A percentile compares a stretch with the other conserved stretches of the same genome.
These are phyloP conservation scores for Blastomussa wellsi DNA, from an alignment of 92 coral and sea anemone genomes.

Conservation along the genomic window DNA sequence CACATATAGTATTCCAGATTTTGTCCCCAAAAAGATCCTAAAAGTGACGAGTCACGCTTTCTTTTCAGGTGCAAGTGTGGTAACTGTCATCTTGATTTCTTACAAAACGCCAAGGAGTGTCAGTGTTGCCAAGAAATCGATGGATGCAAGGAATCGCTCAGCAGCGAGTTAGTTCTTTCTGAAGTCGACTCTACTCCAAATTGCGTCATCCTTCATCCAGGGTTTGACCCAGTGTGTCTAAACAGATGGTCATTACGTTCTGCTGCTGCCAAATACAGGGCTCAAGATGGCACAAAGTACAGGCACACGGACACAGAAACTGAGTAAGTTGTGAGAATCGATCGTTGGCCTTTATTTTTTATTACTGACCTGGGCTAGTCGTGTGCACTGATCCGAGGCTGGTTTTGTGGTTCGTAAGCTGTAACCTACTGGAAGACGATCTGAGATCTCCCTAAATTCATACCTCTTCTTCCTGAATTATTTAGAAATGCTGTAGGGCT, in stretches of 20 bases:
- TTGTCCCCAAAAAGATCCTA: not conserved
- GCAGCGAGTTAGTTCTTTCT: conserved; percentile 31
- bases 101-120: conserved; percentile 46
- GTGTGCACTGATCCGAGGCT: too few species aligned
- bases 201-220: conserved; percentile 52
- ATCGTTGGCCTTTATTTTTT: not conserved
- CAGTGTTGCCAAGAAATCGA: conserved; percentile 57
- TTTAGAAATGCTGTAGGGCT: not conserved
- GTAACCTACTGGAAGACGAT: not conserved
- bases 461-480: not conserved
- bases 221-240: conserved; percentile 40
- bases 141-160: conserved; percentile 27
- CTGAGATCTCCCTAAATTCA: not conserved
- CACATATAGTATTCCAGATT: not conserved
- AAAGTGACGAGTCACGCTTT: not conserved
- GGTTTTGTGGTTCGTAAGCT: not conserved
- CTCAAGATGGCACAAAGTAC: conserved; percentile 33
- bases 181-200: conserved; percentile 43
- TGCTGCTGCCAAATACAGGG: conserved; percentile 50
- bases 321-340: conserved; percentile 11
- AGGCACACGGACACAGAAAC: conserved; percentile 38
- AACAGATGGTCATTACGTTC: conserved; percentile 42
- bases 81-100: conserved; percentile 16
- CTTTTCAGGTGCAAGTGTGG: conserved; percentile 47
- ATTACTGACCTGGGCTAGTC: conserved; percentile 16